These are phyloP conservation scores for Papilio polyxenes DNA, from an alignment of 1,140 invertebrate species.

Conservation along the genomic window DNA sequence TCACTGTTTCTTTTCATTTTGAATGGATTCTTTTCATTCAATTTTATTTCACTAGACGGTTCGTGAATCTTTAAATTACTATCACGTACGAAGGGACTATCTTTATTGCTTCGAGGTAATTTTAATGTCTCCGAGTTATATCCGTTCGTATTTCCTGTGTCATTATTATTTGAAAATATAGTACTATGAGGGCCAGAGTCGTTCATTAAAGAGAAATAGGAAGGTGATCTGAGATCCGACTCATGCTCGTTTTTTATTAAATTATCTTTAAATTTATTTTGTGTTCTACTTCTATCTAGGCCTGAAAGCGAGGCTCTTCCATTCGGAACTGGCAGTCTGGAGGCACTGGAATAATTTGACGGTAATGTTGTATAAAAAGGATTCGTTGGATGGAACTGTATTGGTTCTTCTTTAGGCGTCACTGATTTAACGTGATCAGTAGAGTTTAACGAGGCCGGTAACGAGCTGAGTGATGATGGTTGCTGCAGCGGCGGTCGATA, in stretches of 20 bases:
- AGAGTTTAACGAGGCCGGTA: slow-evolving; percentile 61
- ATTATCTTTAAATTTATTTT: slow-evolving; percentile 56
- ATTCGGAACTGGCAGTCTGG: slow-evolving; percentile 74
- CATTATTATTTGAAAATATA: slow-evolving; percentile 48
- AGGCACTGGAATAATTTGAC: slow-evolving; percentile 70
- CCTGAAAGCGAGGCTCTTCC: slow-evolving; percentile 59
- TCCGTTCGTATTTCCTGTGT: slow-evolving; percentile 52
- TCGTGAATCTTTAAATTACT: slow-evolving; percentile 38
- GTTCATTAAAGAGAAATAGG: slow-evolving; percentile 55
- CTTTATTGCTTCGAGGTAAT: slow-evolving; percentile 50
- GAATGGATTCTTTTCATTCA: slow-evolving; percentile 48
- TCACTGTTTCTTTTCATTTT: slow-evolving; percentile 63
- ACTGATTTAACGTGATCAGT: slow-evolving; percentile 63
- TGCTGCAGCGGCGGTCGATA: slow-evolving; percentile 56
- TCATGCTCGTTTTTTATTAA: slow-evolving; percentile 43
- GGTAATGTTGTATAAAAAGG: slow-evolving; percentile 76
- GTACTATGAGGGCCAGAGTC: slow-evolving; percentile 59
- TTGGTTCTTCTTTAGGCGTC: slow-evolving; percentile 56
- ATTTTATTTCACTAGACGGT: slow-evolving; percentile 23
- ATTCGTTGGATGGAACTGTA: slow-evolving; percentile 73
- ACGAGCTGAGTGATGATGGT: slow-evolving; percentile 61
- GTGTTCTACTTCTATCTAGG: slow-evolving; percentile 65
- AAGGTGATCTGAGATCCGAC: slow-evolving; percentile 55
- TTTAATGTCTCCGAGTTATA: slow-evolving; percentile 46
- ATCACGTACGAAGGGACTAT: slow-evolving; percentile 44